These are phyloP conservation scores for Alaudala cheleensis DNA, from an alignment of 2,113 vertebrate species.

Conservation along the genomic window DNA sequence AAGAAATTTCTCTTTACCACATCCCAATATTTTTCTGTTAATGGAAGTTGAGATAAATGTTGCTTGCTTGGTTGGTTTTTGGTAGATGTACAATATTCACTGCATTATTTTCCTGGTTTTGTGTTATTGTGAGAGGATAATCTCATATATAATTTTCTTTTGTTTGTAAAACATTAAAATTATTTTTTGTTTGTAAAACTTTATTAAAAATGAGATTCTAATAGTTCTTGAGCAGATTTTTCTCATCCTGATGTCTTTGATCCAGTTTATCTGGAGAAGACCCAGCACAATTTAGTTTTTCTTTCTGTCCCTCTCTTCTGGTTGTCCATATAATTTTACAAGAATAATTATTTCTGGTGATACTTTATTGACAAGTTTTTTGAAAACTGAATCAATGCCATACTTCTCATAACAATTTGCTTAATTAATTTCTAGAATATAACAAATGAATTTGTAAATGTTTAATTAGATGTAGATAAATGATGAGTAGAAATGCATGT, in stretches of 20 bases:
- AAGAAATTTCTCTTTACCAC: neutral
- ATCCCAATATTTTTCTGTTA: neutral
- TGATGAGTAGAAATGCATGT: neutral
- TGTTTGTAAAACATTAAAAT: neutral
- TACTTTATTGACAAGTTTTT: constrained; percentile 1
- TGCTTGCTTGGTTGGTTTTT: neutral
- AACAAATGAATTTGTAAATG: constrained; percentile 29
- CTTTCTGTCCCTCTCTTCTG: neutral
- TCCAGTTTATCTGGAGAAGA: neutral
- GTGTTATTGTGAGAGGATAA: neutral
- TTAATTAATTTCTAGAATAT: constrained; percentile 30
- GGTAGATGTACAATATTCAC: neutral
- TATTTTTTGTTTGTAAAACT: neutral
- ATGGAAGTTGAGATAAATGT: neutral
- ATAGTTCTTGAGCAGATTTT: neutral
- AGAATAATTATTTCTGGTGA: neutral
- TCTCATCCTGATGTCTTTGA: neutral
- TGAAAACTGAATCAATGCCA: constrained; percentile 2
- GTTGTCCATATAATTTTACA: neutral
- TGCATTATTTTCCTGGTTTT: neutral
- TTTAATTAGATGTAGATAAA: constrained; percentile 24
- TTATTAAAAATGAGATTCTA: neutral
- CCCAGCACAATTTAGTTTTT: neutral
- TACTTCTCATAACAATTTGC: constrained; percentile 10
- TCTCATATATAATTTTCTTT: neutral